These are phyloP conservation scores for Arctopsyche grandis DNA, from an alignment of 1,140 invertebrate genomes.

Conservation along the genomic window DNA sequence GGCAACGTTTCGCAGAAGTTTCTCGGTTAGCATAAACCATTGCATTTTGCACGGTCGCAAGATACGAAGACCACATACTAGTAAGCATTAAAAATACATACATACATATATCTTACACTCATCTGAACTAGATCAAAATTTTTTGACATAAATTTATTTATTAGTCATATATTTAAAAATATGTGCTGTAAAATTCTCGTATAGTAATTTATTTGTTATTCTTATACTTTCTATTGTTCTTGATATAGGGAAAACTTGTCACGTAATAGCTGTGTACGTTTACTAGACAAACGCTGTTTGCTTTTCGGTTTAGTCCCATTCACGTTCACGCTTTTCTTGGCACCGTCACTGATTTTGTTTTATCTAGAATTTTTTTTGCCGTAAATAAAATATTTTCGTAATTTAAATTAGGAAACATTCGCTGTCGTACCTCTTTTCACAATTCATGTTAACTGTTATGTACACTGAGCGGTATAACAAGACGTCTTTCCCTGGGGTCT, in stretches of 20 bases:
- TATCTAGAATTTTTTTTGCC: no score
- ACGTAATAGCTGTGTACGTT: no score
- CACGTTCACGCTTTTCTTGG: background rate
- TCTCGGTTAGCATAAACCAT: conserved; percentile 23
- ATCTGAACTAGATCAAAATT: background rate
- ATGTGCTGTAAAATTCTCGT: no score
- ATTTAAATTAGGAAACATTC: no score
- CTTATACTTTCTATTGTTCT: no score
- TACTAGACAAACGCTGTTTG: no score
- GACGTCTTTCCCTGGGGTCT: background rate
- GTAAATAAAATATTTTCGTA: no score
- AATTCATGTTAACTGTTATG: background rate
- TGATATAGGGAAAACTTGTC: no score
- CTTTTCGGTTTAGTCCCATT: background rate
- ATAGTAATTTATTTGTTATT: no score
- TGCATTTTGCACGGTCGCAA: background rate
- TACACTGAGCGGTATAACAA: background rate
- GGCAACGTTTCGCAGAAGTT: conserved; percentile 25
- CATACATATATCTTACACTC: no score
- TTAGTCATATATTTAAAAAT: background rate
- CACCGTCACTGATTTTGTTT: background rate
- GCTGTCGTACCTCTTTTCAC: background rate
- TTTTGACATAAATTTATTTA: background rate
- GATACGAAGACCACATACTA: no score
- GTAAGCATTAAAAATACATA: no score